These are phyloP conservation scores for Gymnothorax javanicus DNA, from an alignment of 2,797 vertebrate species.

Conservation along the genomic window DNA sequence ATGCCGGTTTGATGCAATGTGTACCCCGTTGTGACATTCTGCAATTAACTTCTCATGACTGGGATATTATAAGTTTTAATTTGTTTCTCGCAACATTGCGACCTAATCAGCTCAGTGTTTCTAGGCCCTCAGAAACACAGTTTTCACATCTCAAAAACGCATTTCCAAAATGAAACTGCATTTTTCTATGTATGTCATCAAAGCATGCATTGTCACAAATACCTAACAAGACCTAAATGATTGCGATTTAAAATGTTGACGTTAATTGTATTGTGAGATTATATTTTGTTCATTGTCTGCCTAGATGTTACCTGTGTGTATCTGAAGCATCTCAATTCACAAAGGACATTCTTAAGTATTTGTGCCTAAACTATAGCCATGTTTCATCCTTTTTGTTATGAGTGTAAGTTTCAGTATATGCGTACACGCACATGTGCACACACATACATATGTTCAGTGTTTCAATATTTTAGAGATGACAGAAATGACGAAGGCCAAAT, in stretches of 20 bases:
- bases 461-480: constrained; percentile 66
- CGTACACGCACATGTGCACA: constrained; percentile 70
- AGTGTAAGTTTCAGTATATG: constrained; percentile 60
- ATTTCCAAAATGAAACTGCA: constrained; percentile 70
- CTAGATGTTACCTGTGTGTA: constrained; percentile 75
- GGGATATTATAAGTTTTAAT: background rate
- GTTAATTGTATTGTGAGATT: constrained; percentile 85
- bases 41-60: background rate
- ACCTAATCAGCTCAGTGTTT: constrained; percentile 57
- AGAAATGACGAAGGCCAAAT: constrained; percentile 70
- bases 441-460: constrained; percentile 73
- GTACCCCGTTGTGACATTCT: background rate
- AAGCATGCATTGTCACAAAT: constrained; percentile 87
- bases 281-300: constrained; percentile 77
- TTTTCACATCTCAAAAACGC: constrained; percentile 57
- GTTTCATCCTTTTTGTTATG: constrained; percentile 68
- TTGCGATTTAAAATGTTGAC: constrained; percentile 76
- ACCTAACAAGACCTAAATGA: constrained; percentile 76
- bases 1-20: constrained; percentile 2
- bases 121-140: constrained; percentile 59
- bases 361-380: constrained; percentile 91
- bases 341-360: constrained; percentile 79
- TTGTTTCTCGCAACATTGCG: background rate
- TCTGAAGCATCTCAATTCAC: constrained; percentile 74
- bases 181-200: constrained; percentile 67